Percentiles rank a stretch among this genome's conserved stretches.
Conservation (phyloP, 2,113 vertebrate species). For the Gavialis gangeticus region DNA sequence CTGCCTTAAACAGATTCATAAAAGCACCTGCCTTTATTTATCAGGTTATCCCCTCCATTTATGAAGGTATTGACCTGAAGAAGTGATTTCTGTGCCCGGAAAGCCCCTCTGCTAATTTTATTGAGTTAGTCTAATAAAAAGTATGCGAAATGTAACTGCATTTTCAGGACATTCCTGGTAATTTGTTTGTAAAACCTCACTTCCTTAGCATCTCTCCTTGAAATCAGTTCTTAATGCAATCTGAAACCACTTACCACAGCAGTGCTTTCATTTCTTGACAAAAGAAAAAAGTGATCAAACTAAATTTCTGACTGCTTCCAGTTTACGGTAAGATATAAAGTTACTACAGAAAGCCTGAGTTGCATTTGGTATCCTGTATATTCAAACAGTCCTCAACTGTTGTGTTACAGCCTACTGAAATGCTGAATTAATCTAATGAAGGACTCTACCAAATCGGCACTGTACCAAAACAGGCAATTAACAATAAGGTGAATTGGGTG, state of each 20-base stretch:
- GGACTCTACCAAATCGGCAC: neutral
- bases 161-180: slow-evolving; percentile 18
- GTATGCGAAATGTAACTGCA: neutral
- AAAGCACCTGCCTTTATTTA: slow-evolving; percentile 38
- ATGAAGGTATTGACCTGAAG: neutral
- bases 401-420: slow-evolving; percentile 1
- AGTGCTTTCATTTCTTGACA: neutral
- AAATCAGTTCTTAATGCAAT: neutral
- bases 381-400: neutral
- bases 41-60: neutral
- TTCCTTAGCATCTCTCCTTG: slow-evolving; percentile 23
- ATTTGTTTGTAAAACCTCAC: slow-evolving; percentile 26
- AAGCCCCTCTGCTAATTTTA: slow-evolving; percentile 21
- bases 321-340: neutral
- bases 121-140: slow-evolving; percentile 37
- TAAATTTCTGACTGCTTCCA: neutral
- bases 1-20: neutral
- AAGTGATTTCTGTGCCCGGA: neutral
- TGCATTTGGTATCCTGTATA: neutral
- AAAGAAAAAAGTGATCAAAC: neutral
- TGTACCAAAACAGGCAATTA: neutral
- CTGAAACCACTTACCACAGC: neutral
- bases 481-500: neutral
- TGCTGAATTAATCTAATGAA: neutral
- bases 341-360: neutral